Conservation (phyloP, 2,888 invertebrate species). For the Pristionchus arcanus region DNA sequence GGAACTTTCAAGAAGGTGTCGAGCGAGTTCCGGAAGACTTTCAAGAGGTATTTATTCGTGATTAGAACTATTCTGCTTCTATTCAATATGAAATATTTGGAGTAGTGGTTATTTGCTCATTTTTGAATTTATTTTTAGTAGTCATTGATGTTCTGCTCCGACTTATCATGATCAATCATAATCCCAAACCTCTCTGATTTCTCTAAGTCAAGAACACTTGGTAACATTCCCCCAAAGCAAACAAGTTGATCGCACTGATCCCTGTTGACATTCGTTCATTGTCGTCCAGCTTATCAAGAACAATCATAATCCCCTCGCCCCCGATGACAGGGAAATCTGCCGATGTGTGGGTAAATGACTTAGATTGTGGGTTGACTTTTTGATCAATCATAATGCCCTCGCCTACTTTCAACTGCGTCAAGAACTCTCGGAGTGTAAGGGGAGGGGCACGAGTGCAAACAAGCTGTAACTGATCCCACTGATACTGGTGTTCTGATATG, state of each 20-base stretch:
- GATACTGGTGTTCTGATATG: not conserved
- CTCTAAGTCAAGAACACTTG: no score
- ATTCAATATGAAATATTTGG: no score
- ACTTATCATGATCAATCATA: no score
- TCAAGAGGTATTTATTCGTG: not conserved
- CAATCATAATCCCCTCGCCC: not conserved
- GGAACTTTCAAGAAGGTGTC: conserved; percentile 39
- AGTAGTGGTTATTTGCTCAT: no score
- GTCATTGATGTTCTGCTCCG: not conserved
- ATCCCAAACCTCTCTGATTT: no score
- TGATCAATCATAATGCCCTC: no score
- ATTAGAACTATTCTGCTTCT: no score
- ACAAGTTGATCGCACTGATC: not conserved
- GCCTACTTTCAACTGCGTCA: not conserved
- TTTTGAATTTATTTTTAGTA: not conserved
- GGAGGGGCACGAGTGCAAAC: not conserved
- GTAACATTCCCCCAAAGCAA: no score
- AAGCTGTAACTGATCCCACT: not conserved
- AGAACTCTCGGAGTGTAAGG: not conserved
- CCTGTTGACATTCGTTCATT: not conserved
- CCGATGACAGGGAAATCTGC: no score
- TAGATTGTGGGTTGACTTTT: no score
- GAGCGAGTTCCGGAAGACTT: conserved; percentile 19
- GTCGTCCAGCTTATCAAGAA: not conserved
- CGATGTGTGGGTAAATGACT: no score